These are phyloP conservation scores for Actias luna DNA, from an alignment of 2,888 invertebrate species.

Conservation along the genomic window DNA sequence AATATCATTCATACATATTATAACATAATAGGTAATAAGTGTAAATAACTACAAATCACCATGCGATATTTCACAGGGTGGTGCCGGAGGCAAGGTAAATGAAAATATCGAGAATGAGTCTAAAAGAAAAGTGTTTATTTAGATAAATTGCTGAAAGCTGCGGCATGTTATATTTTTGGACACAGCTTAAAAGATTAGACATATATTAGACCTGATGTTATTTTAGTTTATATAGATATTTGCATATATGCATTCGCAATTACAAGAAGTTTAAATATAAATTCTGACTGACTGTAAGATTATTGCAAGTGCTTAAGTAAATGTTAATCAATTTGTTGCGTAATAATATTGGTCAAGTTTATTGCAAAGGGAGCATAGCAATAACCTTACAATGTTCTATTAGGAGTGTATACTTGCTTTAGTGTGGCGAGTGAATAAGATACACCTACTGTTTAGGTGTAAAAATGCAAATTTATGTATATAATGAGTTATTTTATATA, in stretches of 20 bases:
- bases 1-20: not conserved
- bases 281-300: not conserved
- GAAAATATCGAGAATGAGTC: constrained; percentile 39
- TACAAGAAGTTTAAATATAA: not conserved
- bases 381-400: constrained; percentile 18
- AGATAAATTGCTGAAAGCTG: constrained; percentile 49
- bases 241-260: not conserved
- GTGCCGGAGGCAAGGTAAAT: constrained; percentile 77
- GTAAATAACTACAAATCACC: constrained; percentile 40
- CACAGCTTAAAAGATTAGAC: constrained; percentile 54
- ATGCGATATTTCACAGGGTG: constrained; percentile 72
- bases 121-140: constrained; percentile 48
- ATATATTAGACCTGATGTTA: constrained; percentile 32
- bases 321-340: not conserved
- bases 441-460: not conserved
- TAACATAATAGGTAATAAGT: constrained; percentile 2
- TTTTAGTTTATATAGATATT: not conserved
- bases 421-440: constrained; percentile 11
- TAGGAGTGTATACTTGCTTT: constrained; percentile 18
- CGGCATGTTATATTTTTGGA: constrained; percentile 61
- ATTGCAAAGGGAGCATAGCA: constrained; percentile 1
- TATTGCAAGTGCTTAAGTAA: not conserved
- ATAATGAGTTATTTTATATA: not conserved
- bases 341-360: not conserved
- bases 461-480: constrained; percentile 3